Percentiles rank a stretch among this genome's conserved stretches.
These are phyloP conservation scores for Melanophora roralis DNA, from an alignment of 2,888 invertebrate genomes.

Conservation along the genomic window DNA sequence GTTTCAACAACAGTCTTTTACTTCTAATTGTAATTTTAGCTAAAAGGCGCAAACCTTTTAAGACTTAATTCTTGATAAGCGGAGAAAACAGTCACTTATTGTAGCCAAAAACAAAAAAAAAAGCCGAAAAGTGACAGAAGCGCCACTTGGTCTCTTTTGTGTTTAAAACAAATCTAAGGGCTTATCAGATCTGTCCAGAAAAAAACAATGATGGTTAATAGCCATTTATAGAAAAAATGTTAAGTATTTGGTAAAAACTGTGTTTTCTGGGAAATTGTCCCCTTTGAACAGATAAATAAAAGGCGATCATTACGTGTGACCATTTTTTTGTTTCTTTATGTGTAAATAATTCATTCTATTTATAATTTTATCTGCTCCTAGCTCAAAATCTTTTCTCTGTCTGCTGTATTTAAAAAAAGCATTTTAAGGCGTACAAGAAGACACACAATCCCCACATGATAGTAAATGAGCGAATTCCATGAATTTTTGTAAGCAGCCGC, in stretches of 20 bases:
- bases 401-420: not conserved
- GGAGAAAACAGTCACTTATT: not conserved
- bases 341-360: conserved; percentile 8
- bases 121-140: not conserved
- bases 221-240: not conserved
- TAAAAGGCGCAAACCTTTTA: not conserved
- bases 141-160: conserved; percentile 33
- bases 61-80: not conserved
- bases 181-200: not conserved
- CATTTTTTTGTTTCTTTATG: too few species aligned
- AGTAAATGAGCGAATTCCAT: conserved; percentile 6
- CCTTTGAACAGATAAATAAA: too few species aligned
- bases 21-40: not conserved
- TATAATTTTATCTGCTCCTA: conserved; percentile 27
- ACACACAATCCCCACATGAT: not conserved
- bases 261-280: not conserved
- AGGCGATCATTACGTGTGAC: too few species aligned
- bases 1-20: not conserved
- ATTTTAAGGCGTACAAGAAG: not conserved
- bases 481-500: conserved; percentile 25
- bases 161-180: not conserved
- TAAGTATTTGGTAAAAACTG: not conserved
- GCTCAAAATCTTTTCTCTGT: conserved; percentile 13
- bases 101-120: not conserved
- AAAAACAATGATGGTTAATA: not conserved